Evolutionary conservation across 2,888 invertebrate genomes (phyloP).

Genomic region (Trissolcus brochymenae): DNA sequence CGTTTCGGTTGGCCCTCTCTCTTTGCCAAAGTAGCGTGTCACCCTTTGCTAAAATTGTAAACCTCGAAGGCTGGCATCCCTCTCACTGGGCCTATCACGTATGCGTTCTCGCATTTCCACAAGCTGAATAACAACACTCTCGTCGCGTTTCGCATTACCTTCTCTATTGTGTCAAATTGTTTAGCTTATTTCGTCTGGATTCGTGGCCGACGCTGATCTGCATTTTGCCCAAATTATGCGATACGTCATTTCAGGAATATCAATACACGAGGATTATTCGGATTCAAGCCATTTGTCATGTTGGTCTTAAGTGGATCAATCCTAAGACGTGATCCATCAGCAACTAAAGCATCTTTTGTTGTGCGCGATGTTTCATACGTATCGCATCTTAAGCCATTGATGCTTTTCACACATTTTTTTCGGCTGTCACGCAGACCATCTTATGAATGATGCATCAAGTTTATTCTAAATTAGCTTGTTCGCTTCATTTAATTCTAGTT

Average conservation of each 20-base stretch:
- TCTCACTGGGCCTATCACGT: slow-evolving; percentile 62
- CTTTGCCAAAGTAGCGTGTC: slow-evolving; percentile 48
- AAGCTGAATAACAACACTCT: slow-evolving; percentile 49
- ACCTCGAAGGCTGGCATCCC: slow-evolving; percentile 54
- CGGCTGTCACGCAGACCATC: not conserved
- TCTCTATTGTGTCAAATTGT: slow-evolving; percentile 66
- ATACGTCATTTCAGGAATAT: slow-evolving; percentile 42
- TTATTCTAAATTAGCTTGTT: too few relatives aligned
- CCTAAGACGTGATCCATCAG: slow-evolving; percentile 40
- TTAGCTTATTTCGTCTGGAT: slow-evolving; percentile 66
- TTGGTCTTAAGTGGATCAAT: slow-evolving; percentile 42
- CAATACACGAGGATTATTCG: slow-evolving; percentile 53
- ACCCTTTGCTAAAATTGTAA: slow-evolving; percentile 53
- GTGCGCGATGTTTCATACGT: slow-evolving; percentile 1
- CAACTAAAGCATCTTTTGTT: slow-evolving; percentile 37
- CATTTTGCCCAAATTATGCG: slow-evolving; percentile 45
- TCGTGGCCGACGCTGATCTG: slow-evolving; percentile 60
- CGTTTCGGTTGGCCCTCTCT: slow-evolving; percentile 15
- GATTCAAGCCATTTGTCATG: slow-evolving; percentile 50
- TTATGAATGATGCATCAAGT: too few relatives aligned
- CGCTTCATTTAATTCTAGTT: too few relatives aligned
- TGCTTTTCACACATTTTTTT: not conserved
- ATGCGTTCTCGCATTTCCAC: slow-evolving; percentile 63
- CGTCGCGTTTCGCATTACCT: slow-evolving; percentile 48
- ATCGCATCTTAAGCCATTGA: slow-evolving; percentile 2